A percentile compares a stretch with the other conserved stretches of the same genome.
Conservation (phyloP, 2,888 invertebrate species). For the Kryphioiulus occultus region DNA sequence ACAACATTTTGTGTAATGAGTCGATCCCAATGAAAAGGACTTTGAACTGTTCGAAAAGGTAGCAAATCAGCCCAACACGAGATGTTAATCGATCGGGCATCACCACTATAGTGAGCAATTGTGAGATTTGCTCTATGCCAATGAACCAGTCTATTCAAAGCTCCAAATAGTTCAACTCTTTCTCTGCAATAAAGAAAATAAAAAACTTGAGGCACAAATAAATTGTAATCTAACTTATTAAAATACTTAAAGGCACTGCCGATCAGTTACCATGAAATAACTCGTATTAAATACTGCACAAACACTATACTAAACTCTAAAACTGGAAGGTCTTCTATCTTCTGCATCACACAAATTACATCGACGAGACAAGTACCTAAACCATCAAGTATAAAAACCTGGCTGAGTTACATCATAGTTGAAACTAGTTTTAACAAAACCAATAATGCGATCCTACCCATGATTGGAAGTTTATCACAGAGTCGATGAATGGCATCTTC, state of each 20-base stretch:
- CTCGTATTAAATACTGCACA: not conserved
- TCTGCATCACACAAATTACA: not conserved
- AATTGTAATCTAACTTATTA: not conserved
- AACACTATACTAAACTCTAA: conserved; percentile 24
- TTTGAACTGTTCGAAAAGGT: not conserved
- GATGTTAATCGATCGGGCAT: not conserved
- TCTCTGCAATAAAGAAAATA: not conserved
- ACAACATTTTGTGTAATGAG: not conserved
- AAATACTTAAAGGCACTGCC: not conserved
- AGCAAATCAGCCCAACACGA: not conserved
- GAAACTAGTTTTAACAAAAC: not conserved
- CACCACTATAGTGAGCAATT: not conserved
- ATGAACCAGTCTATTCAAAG: not conserved
- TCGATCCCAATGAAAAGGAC: not conserved
- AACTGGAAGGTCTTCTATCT: not conserved
- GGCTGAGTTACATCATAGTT: not conserved
- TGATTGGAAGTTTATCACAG: not conserved
- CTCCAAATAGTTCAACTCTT: conserved; percentile 37
- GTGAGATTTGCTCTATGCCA: conserved; percentile 29
- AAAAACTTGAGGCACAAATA: not conserved
- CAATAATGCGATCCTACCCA: not conserved
- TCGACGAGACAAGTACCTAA: not conserved
- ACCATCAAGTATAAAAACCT: not conserved
- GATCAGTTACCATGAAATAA: not conserved
- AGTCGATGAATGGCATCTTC: not conserved